These are phyloP conservation scores for Steinernema carpocapsae DNA, from an alignment of 2,888 invertebrate species.

Conservation along the genomic window DNA sequence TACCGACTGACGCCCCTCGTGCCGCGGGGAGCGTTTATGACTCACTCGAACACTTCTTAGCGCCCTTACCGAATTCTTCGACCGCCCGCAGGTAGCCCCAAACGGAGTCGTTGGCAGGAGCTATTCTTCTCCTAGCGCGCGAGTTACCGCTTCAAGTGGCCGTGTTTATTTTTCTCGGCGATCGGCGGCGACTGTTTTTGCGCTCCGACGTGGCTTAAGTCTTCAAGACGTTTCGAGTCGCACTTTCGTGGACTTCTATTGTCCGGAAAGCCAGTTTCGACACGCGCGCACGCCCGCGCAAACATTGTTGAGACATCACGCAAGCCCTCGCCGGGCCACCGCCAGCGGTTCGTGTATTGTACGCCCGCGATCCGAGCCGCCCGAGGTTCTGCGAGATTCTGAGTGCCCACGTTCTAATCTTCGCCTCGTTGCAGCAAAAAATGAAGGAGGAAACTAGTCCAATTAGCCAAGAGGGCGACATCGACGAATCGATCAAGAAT, in stretches of 20 bases:
- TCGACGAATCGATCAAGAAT: conserved; percentile 24
- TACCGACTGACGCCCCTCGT: conserved; percentile 12
- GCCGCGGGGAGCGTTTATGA: conserved; percentile 12
- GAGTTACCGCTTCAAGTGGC: conserved; percentile 32
- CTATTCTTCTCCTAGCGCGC: background rate
- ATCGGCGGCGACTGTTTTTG: conserved; percentile 30
- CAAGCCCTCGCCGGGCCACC: background rate
- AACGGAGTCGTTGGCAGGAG: background rate
- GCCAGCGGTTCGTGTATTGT: conserved; percentile 24
- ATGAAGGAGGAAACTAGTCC: conserved; percentile 26
- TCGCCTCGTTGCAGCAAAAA: conserved; percentile 7
- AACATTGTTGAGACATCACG: background rate
- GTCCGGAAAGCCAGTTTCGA: conserved; percentile 32
- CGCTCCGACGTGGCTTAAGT: conserved; percentile 30
- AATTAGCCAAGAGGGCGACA: background rate
- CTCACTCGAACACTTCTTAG: background rate
- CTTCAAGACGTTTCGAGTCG: conserved; percentile 30
- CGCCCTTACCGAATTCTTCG: background rate
- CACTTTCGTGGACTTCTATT: conserved; percentile 33
- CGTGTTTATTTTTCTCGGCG: conserved; percentile 33
- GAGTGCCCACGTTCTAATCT: background rate
- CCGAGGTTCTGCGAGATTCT: background rate
- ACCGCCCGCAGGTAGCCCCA: conserved; percentile 2
- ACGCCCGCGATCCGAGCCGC: background rate
- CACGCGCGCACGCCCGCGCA: conserved; percentile 25